Conservation (phyloP, 2,888 invertebrate species). For the Cephonodes hylas region DNA sequence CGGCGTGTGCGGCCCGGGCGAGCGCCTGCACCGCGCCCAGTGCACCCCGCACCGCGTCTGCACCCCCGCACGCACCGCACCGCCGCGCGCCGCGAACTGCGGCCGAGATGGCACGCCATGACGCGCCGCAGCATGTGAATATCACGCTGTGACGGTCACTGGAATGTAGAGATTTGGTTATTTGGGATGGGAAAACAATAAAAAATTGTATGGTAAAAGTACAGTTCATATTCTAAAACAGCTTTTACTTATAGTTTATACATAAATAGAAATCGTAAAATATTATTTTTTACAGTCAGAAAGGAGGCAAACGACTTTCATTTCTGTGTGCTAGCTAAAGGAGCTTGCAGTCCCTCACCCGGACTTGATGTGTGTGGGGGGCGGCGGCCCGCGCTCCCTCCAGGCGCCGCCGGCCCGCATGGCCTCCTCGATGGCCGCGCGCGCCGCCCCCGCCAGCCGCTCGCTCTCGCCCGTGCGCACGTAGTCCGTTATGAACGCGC, state of each 20-base stretch:
- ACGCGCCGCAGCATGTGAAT: slow-evolving; percentile 50
- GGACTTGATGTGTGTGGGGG: slow-evolving; percentile 16
- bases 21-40: slow-evolving; percentile 45
- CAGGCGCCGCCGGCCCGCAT: slow-evolving; percentile 88
- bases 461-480: slow-evolving; percentile 93
- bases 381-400: slow-evolving; percentile 86
- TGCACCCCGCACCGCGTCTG: slow-evolving; percentile 40
- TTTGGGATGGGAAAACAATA: too few relatives aligned
- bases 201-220: too few relatives aligned
- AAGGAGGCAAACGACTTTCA: too few relatives aligned
- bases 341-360: too few relatives aligned
- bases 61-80: slow-evolving; percentile 46
- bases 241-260: too few relatives aligned
- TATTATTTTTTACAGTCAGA: too few relatives aligned
- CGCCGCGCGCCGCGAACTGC: slow-evolving; percentile 43
- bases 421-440: slow-evolving; percentile 76
- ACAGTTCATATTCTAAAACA: too few relatives aligned
- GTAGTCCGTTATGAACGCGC: slow-evolving; percentile 92
- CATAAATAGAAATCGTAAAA: too few relatives aligned
- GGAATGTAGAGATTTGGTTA: too few relatives aligned
- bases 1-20: slow-evolving; percentile 35
- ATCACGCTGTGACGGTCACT: slow-evolving; percentile 62
- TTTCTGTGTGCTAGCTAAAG: too few relatives aligned
- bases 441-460: slow-evolving; percentile 65
- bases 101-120: slow-evolving; percentile 50